A percentile compares a stretch with the other conserved stretches of the same genome.
Conservation (phyloP, 2,797 vertebrate genomes). For the Paramormyrops hopkinsi region DNA sequence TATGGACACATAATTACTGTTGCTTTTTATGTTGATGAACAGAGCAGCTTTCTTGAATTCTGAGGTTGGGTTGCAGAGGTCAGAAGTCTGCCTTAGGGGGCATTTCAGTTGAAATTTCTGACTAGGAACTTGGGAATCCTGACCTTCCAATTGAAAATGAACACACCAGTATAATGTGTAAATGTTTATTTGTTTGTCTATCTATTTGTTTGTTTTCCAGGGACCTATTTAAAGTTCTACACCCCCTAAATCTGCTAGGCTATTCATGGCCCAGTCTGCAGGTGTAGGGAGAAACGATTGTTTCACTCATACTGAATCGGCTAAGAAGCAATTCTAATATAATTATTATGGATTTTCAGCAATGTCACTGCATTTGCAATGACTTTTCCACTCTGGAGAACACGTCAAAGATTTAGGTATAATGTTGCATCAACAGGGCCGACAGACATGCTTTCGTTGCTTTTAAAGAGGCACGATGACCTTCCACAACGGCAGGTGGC, state of each 20-base stretch:
- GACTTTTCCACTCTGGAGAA: not conserved
- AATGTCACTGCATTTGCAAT: not conserved
- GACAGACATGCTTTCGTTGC: not conserved
- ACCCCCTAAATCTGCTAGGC: not conserved
- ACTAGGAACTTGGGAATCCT: not conserved
- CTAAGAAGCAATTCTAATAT: not conserved
- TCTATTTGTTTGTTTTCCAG: not conserved
- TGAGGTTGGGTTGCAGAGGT: not conserved
- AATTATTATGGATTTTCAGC: not conserved
- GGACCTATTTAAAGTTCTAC: not conserved
- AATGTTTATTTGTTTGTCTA: not conserved
- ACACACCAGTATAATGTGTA: not conserved
- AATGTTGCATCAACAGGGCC: not conserved
- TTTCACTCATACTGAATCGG: not conserved
- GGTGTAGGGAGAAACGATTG: not conserved
- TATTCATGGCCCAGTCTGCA: not conserved
- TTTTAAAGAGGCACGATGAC: not conserved
- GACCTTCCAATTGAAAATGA: not conserved
- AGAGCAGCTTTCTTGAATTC: not conserved
- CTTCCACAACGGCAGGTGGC: conserved; percentile 4
- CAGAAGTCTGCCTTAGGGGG: not conserved
- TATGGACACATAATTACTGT: not conserved
- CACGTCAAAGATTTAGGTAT: not conserved
- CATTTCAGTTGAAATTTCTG: not conserved
- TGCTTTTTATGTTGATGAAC: not conserved